A percentile compares a stretch with the other conserved stretches of the same genome.
phyloP scores from a whole-genome alignment of 2,888 invertebrate genomes.

The Lasioglossum oenotherae region DNA sequence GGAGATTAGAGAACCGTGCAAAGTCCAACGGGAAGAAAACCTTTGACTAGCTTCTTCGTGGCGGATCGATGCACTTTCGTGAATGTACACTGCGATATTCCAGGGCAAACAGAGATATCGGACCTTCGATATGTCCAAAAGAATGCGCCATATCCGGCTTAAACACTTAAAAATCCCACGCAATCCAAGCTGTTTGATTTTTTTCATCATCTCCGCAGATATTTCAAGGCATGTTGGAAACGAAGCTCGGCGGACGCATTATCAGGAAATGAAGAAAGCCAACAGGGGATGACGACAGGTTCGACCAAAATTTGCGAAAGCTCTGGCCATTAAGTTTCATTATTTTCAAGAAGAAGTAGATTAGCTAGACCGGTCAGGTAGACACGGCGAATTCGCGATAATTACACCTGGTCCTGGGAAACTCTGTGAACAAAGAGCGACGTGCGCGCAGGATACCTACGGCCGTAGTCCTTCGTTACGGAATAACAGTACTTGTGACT shows the following conservation, averaged over 20 bases:
- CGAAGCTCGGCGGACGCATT: not conserved
- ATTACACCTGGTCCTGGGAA: constrained; percentile 17
- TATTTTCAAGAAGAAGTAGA: not conserved
- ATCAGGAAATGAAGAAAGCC: too few species aligned
- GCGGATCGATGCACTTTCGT: not conserved
- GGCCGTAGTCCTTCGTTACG: constrained; percentile 32
- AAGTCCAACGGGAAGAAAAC: constrained; percentile 16
- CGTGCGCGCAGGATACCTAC: not conserved
- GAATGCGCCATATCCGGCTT: not conserved
- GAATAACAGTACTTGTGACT: constrained; percentile 17
- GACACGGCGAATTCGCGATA: not conserved
- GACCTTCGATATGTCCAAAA: not conserved
- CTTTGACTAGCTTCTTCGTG: constrained; percentile 11
- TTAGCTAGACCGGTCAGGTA: not conserved
- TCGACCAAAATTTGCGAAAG: not conserved
- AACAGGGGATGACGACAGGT: not conserved
- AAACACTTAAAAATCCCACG: not conserved
- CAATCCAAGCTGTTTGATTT: not conserved
- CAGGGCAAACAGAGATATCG: not conserved
- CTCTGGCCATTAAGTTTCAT: not conserved
- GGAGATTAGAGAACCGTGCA: constrained; percentile 42
- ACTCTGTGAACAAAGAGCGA: constrained; percentile 1
- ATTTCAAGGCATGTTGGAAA: too few species aligned
- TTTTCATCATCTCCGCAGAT: too few species aligned
- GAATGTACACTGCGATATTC: not conserved